Percentiles rank a stretch among this genome's conserved stretches.
phyloP scores from a whole-genome alignment of 2,797 vertebrate species.

The Cyprinodon diabolis region DNA sequence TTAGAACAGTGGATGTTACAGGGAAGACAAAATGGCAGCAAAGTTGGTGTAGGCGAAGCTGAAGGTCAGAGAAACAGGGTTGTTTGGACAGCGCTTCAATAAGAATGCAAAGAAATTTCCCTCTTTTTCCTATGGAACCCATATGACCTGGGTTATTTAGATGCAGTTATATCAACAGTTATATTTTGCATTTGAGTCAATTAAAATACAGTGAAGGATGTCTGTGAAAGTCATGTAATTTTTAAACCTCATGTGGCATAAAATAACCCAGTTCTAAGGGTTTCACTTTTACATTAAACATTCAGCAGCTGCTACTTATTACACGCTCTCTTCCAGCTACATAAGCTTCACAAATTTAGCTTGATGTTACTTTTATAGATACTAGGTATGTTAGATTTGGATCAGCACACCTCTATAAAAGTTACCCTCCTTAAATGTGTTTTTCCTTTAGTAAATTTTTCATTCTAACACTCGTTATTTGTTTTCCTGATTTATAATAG shows the following conservation, averaged over 20 bases:
- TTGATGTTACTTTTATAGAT: not conserved
- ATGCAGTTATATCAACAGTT: not conserved
- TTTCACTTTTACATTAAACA: not conserved
- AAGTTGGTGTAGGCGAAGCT: slow-evolving; percentile 50
- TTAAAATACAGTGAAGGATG: not conserved
- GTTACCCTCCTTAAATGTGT: not conserved
- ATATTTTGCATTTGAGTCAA: not conserved
- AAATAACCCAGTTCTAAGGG: slow-evolving; percentile 27
- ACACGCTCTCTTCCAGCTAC: slow-evolving; percentile 12
- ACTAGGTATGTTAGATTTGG: not conserved
- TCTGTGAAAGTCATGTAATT: not conserved
- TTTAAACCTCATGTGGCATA: not conserved
- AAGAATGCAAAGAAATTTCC: slow-evolving; percentile 1
- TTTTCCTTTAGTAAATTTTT: not conserved
- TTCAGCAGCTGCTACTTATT: not conserved
- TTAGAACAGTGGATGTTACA: slow-evolving; percentile 83
- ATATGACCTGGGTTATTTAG: slow-evolving; percentile 19
- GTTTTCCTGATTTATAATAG: slow-evolving; percentile 33
- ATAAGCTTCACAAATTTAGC: slow-evolving; percentile 1
- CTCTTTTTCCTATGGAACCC: slow-evolving; percentile 3
- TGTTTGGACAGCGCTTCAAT: slow-evolving; percentile 19
- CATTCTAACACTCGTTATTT: not conserved
- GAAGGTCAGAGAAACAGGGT: slow-evolving; percentile 74
- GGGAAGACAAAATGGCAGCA: slow-evolving; percentile 67
- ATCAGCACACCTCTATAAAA: not conserved